phyloP scores from a whole-genome alignment of 2,113 vertebrate species.

The Equus quagga region DNA sequence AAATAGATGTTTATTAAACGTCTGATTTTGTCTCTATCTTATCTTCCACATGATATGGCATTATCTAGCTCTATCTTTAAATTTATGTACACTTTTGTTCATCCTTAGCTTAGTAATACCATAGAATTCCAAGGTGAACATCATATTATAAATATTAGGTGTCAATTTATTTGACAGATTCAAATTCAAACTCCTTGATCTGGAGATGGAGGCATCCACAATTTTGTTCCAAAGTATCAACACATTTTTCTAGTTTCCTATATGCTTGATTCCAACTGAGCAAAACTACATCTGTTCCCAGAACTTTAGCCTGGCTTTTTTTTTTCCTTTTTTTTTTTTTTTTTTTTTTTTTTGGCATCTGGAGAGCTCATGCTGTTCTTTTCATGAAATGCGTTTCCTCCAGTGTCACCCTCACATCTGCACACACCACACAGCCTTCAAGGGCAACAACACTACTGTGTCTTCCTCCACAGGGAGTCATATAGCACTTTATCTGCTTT shows the following conservation, averaged over 20 bases:
- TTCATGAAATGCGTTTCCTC: neutral
- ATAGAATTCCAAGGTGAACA: neutral
- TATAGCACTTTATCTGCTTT: neutral
- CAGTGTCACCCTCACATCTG: accelerated
- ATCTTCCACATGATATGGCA: neutral
- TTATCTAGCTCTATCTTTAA: neutral
- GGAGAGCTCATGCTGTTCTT: neutral
- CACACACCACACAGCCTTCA: neutral
- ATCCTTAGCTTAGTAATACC: neutral
- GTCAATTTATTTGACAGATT: constrained; percentile 8
- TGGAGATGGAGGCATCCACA: neutral
- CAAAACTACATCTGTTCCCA: neutral
- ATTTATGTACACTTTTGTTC: neutral
- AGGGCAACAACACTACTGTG: accelerated
- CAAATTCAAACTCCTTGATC: neutral
- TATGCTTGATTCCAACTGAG: neutral
- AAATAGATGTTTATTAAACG: neutral
- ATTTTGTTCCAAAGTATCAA: neutral
- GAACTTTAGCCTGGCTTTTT: neutral
- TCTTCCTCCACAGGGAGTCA: neutral
- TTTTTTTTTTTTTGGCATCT: neutral
- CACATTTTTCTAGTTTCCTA: neutral
- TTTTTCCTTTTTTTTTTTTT: neutral
- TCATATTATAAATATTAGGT: neutral
- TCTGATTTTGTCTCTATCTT: neutral